phyloP scores from a whole-genome alignment of 1,140 invertebrate genomes.

The Habropoda laboriosa region DNA sequence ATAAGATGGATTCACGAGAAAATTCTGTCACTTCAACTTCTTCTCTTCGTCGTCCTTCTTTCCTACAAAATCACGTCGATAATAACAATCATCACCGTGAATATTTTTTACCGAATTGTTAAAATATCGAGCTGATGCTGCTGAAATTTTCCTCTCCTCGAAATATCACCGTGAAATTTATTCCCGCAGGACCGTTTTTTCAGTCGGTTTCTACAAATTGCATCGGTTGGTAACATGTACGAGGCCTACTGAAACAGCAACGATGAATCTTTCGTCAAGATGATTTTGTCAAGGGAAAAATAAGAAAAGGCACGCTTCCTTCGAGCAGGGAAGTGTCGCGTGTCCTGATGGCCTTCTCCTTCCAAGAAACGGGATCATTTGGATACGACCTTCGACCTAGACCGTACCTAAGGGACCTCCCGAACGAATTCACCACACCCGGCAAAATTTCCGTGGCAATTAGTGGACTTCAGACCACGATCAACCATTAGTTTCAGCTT shows the following conservation, averaged over 20 bases:
- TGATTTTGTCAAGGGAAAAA: constrained; percentile 12
- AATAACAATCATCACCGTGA: background rate
- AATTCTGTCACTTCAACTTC: background rate
- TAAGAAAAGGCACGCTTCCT: constrained; percentile 59
- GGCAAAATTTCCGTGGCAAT: constrained; percentile 7
- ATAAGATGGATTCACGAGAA: background rate
- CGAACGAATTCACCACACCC: constrained; percentile 3
- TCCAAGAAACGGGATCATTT: constrained; percentile 44
- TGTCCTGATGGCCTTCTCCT: constrained; percentile 38
- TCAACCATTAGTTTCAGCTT: constrained; percentile 23
- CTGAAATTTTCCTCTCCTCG: too few species aligned
- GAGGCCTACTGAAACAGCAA: constrained; percentile 48
- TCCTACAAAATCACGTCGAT: background rate
- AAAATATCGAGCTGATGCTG: too few species aligned
- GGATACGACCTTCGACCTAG: constrained; percentile 26
- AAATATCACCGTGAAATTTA: background rate
- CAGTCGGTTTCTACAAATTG: background rate
- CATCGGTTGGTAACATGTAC: background rate
- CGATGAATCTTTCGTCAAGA: constrained; percentile 63
- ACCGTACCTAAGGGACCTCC: background rate
- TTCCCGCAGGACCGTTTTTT: background rate
- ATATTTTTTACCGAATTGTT: background rate
- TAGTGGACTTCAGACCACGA: background rate
- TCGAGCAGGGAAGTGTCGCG: constrained; percentile 56
- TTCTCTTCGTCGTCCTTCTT: background rate